Evolutionary conservation across 1,140 invertebrate genomes (phyloP).

Genomic region (Galleria mellonella): DNA sequence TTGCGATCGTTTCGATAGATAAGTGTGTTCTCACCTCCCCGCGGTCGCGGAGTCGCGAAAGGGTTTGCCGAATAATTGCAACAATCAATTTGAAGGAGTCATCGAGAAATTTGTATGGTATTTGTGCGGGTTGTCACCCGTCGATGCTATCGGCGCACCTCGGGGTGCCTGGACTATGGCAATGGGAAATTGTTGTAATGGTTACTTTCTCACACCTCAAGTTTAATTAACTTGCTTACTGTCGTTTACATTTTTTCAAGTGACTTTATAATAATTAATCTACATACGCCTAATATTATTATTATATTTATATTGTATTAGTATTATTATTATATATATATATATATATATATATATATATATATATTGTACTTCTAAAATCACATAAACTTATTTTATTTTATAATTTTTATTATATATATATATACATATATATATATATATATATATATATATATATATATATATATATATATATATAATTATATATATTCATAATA

Average conservation of each 20-base stretch:
- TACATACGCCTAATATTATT: too few relatives aligned
- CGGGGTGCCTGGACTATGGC: conserved; percentile 50
- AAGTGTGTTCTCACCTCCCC: conserved; percentile 68
- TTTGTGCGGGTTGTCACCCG: conserved; percentile 70
- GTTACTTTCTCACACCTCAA: conserved; percentile 66
- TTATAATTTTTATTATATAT: too few relatives aligned
- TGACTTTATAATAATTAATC: conserved; percentile 1
- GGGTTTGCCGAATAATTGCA: conserved; percentile 69
- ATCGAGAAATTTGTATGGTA: conserved; percentile 72
- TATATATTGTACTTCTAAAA: too few relatives aligned
- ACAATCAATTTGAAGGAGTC: conserved; percentile 68
- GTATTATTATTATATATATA: too few relatives aligned
- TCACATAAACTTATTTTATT: too few relatives aligned
- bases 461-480: too few relatives aligned
- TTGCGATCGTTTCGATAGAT: conserved; percentile 51
- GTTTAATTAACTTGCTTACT: conserved; percentile 11
- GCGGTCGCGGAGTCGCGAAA: conserved; percentile 52
- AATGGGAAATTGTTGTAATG: conserved; percentile 54
- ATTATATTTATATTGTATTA: too few relatives aligned
- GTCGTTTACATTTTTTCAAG: conserved; percentile 6
- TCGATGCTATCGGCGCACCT: conserved; percentile 61
- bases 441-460: too few relatives aligned
- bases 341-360: too few relatives aligned
- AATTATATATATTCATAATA: too few relatives aligned
- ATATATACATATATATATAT: too few relatives aligned